Evolutionary conservation across 37 sponge, comb jelly and placozoan genomes (phyloP).

Genomic region (Petrosia ficiformis): DNA sequence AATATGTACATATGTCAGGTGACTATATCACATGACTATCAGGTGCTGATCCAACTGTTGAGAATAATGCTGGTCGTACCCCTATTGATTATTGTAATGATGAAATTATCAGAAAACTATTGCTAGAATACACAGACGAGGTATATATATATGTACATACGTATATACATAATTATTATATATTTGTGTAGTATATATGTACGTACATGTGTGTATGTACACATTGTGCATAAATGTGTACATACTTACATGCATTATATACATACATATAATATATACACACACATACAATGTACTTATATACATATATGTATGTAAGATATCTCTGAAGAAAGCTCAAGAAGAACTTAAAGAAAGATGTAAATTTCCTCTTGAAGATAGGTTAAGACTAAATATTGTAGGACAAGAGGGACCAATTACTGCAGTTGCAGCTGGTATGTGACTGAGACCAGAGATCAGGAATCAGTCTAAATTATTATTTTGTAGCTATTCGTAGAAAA

Average conservation of each 20-base stretch:
- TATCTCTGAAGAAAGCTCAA: no score
- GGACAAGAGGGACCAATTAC: constrained; percentile 91
- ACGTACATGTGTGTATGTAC: not conserved
- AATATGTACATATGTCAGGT: not conserved
- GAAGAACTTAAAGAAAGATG: constrained; percentile 63
- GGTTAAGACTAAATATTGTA: constrained; percentile 58
- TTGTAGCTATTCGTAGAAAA: constrained; percentile 72
- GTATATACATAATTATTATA: no score
- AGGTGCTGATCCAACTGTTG: constrained; percentile 66
- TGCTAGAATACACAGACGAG: constrained; percentile 27
- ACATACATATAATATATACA: no score
- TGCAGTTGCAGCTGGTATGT: constrained; percentile 60
- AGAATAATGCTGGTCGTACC: constrained; percentile 39
- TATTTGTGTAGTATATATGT: no score
- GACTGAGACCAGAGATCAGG: not conserved
- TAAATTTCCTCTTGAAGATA: constrained; percentile 62
- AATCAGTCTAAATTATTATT: not conserved
- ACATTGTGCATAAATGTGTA: not conserved
- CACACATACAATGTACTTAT: no score
- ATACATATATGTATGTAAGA: no score
- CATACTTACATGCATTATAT: no score
- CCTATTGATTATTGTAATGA: constrained; percentile 42
- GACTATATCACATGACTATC: not conserved
- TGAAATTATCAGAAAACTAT: constrained; percentile 6
- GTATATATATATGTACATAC: no score